Evolutionary conservation across 2,113 vertebrate species (phyloP).

Genomic region (Rousettus leschenaultii): DNA sequence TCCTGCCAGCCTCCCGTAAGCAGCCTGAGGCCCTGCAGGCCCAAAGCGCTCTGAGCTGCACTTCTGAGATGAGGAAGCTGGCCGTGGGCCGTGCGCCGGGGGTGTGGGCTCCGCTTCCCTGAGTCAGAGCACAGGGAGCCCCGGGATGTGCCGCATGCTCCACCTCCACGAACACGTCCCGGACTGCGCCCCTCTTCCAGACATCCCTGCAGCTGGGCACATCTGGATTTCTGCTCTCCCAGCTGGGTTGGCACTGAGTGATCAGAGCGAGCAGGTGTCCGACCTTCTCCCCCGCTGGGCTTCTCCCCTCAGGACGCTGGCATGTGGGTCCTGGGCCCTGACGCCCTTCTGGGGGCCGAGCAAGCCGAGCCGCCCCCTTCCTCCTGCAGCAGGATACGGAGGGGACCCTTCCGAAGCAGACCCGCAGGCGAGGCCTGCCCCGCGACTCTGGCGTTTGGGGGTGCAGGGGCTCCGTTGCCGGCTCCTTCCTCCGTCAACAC

Average conservation of each 20-base stretch:
- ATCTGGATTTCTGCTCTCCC: not conserved
- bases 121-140: not conserved
- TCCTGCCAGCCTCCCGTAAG: not conserved
- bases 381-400: not conserved
- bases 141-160: rapidly evolving
- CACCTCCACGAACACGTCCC: rapidly evolving
- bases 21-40: not conserved
- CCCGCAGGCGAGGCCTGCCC: not conserved
- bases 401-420: not conserved
- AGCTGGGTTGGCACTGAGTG: not conserved
- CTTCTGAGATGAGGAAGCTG: not conserved
- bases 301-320: slow-evolving; percentile 51
- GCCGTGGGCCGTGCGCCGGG: rapidly evolving
- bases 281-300: not conserved
- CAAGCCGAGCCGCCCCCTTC: not conserved
- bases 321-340: not conserved
- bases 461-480: not conserved
- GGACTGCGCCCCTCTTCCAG: not conserved
- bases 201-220: not conserved
- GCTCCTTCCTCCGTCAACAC: not conserved
- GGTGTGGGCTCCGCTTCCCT: not conserved
- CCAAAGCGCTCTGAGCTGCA: not conserved
- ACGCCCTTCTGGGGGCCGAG: not conserved
- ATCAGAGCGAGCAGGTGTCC: not conserved
- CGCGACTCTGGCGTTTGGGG: not conserved